These are phyloP conservation scores for Lasius platythorax DNA, from an alignment of 2,888 invertebrate species.

Conservation along the genomic window DNA sequence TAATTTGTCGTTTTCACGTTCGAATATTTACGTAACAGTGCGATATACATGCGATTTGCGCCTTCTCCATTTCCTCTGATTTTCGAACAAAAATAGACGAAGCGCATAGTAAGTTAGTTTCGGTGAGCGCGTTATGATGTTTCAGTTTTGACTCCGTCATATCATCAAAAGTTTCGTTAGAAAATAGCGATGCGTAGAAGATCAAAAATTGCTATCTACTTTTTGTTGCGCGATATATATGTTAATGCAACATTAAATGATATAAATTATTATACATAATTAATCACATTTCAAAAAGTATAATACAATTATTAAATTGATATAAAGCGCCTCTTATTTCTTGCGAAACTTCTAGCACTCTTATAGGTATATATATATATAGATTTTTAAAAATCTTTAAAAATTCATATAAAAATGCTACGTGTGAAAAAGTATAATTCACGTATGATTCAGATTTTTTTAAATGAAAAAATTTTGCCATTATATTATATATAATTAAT, in stretches of 20 bases:
- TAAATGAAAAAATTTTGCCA: background rate
- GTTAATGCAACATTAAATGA: background rate
- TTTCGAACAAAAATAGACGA: slow-evolving; percentile 72
- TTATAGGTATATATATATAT: background rate
- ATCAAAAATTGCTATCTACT: background rate
- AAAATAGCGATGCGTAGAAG: background rate
- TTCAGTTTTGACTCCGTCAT: background rate
- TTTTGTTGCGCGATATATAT: background rate
- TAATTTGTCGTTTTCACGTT: slow-evolving; percentile 41
- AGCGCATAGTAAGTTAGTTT: background rate
- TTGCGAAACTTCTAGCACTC: background rate
- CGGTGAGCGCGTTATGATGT: background rate
- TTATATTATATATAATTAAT: background rate
- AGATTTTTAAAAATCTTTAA: background rate
- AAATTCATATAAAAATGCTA: background rate
- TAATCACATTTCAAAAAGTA: background rate
- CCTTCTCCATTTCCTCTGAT: slow-evolving; percentile 50
- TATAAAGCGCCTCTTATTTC: background rate
- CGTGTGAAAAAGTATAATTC: background rate
- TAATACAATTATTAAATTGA: background rate
- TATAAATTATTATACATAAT: background rate
- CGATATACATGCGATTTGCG: slow-evolving; percentile 24
- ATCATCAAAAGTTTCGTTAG: background rate
- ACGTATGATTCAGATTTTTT: background rate
- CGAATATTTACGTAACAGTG: slow-evolving; percentile 34